Evolutionary conservation across 2,113 vertebrate genomes (phyloP).

Genomic region (Seriola rivoliana): DNA sequence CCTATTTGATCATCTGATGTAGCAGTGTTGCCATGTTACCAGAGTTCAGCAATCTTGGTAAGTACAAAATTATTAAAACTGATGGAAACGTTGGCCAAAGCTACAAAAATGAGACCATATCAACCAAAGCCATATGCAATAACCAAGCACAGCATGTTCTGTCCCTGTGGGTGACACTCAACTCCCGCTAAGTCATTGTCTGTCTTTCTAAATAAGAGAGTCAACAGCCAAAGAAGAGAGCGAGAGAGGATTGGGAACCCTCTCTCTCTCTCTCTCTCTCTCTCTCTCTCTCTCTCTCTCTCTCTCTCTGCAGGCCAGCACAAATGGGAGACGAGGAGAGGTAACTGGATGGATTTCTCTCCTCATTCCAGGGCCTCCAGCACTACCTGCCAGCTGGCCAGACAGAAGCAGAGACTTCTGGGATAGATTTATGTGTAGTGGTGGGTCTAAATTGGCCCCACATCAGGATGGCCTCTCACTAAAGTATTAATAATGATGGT

Average conservation of each 20-base stretch:
- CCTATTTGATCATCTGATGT: neutral
- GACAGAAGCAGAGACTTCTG: slow-evolving; percentile 79
- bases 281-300: slow-evolving; percentile 4
- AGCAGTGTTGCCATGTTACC: neutral
- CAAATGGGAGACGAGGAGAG: slow-evolving; percentile 27
- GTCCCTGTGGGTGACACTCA: neutral
- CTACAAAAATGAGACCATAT: neutral
- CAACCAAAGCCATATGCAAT: neutral
- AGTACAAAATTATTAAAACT: neutral
- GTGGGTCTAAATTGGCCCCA: slow-evolving; percentile 81
- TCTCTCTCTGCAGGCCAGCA: slow-evolving; percentile 3
- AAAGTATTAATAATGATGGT: slow-evolving; percentile 83
- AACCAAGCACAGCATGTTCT: neutral
- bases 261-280: slow-evolving; percentile 10
- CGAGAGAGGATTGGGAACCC: neutral
- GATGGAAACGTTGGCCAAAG: neutral
- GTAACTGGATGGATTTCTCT: slow-evolving; percentile 68
- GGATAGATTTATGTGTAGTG: slow-evolving; percentile 81
- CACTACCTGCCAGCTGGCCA: slow-evolving; percentile 68
- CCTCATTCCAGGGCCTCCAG: slow-evolving; percentile 44
- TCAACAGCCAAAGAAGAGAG: neutral
- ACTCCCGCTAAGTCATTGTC: neutral
- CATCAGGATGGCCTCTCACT: slow-evolving; percentile 79
- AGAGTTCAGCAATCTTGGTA: neutral
- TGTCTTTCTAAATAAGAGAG: neutral